Conservation (phyloP, 2,797 vertebrate species). For the Gymnodraco acuticeps region DNA sequence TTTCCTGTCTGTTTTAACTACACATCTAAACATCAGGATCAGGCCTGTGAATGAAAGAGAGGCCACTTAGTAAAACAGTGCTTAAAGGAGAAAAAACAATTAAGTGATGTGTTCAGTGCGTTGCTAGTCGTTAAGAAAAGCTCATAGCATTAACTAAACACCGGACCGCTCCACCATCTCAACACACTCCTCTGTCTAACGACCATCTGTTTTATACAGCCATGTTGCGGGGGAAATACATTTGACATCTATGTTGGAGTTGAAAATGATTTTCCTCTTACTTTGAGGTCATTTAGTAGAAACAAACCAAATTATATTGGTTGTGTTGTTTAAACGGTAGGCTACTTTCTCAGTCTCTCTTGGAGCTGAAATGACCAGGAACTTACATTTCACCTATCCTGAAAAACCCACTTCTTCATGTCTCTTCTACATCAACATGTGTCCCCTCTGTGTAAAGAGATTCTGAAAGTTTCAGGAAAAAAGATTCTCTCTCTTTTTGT, state of each 20-base stretch:
- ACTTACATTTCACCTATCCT: no score
- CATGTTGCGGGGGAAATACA: background rate
- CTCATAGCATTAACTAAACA: background rate
- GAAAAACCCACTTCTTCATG: no score
- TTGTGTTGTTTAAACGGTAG: constrained; percentile 25
- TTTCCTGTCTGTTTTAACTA: background rate
- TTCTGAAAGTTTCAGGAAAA: no score
- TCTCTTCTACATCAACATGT: no score
- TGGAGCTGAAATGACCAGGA: no score
- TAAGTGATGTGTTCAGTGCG: background rate
- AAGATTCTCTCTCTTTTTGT: no score
- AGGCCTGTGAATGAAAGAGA: background rate
- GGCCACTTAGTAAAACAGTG: background rate
- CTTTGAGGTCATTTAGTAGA: background rate
- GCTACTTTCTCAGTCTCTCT: background rate
- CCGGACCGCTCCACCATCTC: background rate
- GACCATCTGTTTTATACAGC: background rate
- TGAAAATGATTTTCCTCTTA: background rate
- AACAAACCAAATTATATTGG: constrained; percentile 8
- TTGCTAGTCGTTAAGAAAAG: background rate
- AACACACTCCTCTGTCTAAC: background rate
- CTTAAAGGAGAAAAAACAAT: constrained; percentile 1
- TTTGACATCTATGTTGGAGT: background rate
- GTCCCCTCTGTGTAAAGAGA: no score
- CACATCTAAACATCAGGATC: background rate